Conservation (phyloP, 2,797 vertebrate species). For the Enteromius viviparus region DNA sequence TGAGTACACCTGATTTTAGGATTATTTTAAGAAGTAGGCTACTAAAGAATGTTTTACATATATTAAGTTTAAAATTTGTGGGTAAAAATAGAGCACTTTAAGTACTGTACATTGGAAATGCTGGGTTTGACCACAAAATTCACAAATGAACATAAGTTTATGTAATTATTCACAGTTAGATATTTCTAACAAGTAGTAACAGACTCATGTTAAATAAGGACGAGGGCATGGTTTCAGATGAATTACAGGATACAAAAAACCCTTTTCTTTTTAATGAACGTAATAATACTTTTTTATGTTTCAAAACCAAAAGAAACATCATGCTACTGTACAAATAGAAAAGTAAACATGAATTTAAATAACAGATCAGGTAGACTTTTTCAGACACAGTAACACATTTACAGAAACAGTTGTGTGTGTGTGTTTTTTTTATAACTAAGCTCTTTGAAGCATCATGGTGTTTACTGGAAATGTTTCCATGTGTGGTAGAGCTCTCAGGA, state of each 20-base stretch:
- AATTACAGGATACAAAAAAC: background rate
- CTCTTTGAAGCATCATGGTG: background rate
- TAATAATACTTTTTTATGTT: background rate
- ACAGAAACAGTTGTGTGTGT: background rate
- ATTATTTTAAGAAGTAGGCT: background rate
- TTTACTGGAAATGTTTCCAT: conserved; percentile 20
- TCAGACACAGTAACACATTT: background rate
- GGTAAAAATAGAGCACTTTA: background rate
- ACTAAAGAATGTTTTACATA: background rate
- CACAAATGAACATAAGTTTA: background rate
- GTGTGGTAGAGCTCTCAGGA: conserved; percentile 2
- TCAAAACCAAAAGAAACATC: background rate
- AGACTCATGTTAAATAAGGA: background rate
- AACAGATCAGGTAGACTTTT: background rate
- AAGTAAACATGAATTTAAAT: background rate
- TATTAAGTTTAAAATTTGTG: background rate
- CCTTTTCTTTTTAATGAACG: background rate
- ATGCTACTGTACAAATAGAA: background rate
- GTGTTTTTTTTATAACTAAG: background rate
- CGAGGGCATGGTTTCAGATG: background rate
- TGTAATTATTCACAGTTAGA: background rate
- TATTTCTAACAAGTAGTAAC: background rate
- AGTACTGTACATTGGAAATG: background rate
- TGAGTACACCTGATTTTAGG: background rate
- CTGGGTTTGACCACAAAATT: background rate